Evolutionary conservation across 2,888 invertebrate species (phyloP), one percentile per base, ranked within the genome.

Genomic region (Erebia epiphron): DNA sequence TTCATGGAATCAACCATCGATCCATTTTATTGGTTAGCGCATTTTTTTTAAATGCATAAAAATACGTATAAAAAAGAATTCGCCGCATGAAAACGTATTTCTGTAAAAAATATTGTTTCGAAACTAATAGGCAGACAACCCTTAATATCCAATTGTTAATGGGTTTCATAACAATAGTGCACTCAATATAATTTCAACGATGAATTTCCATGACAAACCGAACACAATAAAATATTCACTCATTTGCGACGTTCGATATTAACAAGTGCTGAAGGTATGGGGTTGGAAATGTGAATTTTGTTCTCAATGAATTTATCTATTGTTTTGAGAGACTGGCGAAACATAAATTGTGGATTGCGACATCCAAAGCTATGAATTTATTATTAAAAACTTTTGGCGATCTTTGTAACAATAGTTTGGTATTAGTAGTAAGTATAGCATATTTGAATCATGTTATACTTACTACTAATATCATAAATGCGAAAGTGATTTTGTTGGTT

Each of bases 81-180:
- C 46, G 11, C 7, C 7, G 35, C 35, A 35, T 35, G 7, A 46
- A 46, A 46, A 46, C 1, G 0, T 10, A 46, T 46, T 46, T 9
- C 9, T 10, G 46, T 46, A 46, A 43, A 11, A 13, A 46, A 11
- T 46, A 46, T 11, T 46, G 11, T 46, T 46, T 11, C 13, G 13
- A 46, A 46, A 46, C 46, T 46, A 35, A 35, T 35, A 49, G 49
- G 3, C 26, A 14, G n/a, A 9, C 46, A 65, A 60, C 69, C 64
- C 64, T 60, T 18, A 65, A 52, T 16, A 64, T 65, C 50, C 41
- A 54, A 46, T 60, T 60, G 57, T 60, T 62, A 54, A 70, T 70
- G 67, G 46, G 14, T 70, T 68, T 68, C 50, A 66, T 52, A 64
- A 71, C 71, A 73, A 71, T 73, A 43, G 61, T 57, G 50, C 58